Evolutionary conservation across 2,113 vertebrate genomes (phyloP).

Genomic region (Alexandromys fortis): DNA sequence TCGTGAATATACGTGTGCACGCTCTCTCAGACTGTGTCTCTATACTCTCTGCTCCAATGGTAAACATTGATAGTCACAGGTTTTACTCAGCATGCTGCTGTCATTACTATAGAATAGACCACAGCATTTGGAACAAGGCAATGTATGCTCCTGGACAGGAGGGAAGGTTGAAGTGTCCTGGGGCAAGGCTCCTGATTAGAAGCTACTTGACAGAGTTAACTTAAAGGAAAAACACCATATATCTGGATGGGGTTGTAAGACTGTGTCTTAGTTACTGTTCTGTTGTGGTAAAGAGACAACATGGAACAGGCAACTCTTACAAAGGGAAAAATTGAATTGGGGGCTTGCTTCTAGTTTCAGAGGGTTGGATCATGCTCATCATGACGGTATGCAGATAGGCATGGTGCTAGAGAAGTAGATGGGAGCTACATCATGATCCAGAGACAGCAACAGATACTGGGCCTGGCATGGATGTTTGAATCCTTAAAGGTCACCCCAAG

Average conservation of each 20-base stretch:
- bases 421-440: neutral
- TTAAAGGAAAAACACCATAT: neutral
- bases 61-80: constrained; percentile 69
- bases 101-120: neutral
- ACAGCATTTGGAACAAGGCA: constrained; percentile 16
- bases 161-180: neutral
- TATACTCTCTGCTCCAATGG: constrained; percentile 19
- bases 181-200: neutral
- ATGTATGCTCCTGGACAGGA: neutral
- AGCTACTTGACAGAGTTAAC: neutral
- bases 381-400: too few species aligned
- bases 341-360: neutral
- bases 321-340: too few species aligned
- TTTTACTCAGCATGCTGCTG: constrained; percentile 56
- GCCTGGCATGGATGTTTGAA: neutral
- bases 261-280: neutral
- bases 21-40: constrained; percentile 65
- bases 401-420: neutral
- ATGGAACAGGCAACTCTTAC: neutral
- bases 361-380: neutral
- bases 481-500: neutral
- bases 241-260: neutral
- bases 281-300: neutral
- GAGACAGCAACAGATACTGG: neutral
- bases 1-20: neutral